Conservation (phyloP, 2,113 vertebrate species). For the Lynx canadensis region DNA sequence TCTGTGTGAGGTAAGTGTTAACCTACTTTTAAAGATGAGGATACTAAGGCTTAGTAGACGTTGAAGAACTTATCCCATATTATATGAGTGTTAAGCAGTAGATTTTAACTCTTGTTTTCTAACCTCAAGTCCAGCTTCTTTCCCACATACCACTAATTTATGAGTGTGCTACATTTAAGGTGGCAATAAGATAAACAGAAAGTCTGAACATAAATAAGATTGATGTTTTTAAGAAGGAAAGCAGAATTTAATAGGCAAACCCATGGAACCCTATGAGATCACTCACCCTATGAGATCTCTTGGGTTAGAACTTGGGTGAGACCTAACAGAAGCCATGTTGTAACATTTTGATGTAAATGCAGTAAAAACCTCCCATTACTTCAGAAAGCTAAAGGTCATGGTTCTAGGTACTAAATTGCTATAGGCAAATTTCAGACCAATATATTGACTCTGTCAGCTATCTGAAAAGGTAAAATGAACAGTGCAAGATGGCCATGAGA, state of each 20-base stretch:
- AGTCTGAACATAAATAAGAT: neutral
- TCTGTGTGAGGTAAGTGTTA: neutral
- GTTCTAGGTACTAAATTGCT: neutral
- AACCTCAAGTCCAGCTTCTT: neutral
- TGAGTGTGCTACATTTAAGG: neutral
- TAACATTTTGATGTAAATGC: neutral
- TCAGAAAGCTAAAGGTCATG: neutral
- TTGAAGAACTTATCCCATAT: neutral
- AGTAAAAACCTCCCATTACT: neutral
- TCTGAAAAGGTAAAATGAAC: neutral
- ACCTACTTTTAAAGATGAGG: neutral
- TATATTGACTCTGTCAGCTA: neutral
- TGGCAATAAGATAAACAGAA: neutral
- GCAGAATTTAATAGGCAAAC: neutral
- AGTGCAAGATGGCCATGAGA: neutral
- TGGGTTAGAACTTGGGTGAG: neutral
- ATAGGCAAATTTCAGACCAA: neutral
- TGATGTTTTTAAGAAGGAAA: neutral
- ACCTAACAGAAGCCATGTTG: neutral
- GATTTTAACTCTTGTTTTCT: slow-evolving; percentile 39
- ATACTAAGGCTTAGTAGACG: neutral
- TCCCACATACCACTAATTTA: neutral
- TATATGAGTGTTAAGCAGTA: neutral
- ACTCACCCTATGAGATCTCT: neutral
- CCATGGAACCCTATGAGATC: neutral